Base-by-base conservation (phyloP, 1,140 invertebrate genomes). In the Zaprionus camerounensis region DNA sequence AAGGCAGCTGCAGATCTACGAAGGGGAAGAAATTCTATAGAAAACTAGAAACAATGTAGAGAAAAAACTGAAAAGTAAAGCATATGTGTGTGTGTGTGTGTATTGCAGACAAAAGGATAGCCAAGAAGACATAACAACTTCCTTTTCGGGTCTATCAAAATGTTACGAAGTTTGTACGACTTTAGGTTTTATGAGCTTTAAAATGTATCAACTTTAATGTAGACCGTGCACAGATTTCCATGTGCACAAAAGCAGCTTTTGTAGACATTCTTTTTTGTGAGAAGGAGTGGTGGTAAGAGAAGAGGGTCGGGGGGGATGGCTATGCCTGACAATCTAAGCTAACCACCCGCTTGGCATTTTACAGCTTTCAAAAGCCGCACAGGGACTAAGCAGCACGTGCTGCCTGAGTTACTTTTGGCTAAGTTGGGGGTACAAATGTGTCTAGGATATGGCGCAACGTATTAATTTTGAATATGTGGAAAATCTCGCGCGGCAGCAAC, bases 381-480 rank as follows among this genome's bases (percentile, higher is more conserved):
- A 57, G 71, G 78, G 81, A 81, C 41, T 58, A n/a, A 13, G 28
- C 84, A 73, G 80, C 84, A 88, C 84, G 81, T 88, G 85, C 81
- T 73, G 74, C 68, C 57, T 55, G 64, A 59, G 63, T 66, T 58
- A 49, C 56, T 66, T 55, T 15, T 1, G 13, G 53, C 7, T 4
- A 24, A 34, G 53, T 11, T 61, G 36, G 53, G 13, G 63, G 63
- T 79, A 85, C 81, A 90, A 88, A 88, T 88, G 85, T 76, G 85
- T 81, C 81, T 90, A 88, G 85, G 81, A 90, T 85, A 84, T 85
- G 81, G 80, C 78, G 75, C 57, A 88, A 88, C 85, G 85, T 81
- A 88, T 88, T 88, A 88, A 88, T 88, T 88, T 88, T 88, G 85
- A 88, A 88, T 88, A 90, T 90, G 81, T 90, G 86, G 81, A 88